A percentile compares a stretch with the other conserved stretches of the same genome.
These are phyloP conservation scores for Cheilosia grossa DNA, from an alignment of 2,888 invertebrate genomes.

Conservation along the genomic window DNA sequence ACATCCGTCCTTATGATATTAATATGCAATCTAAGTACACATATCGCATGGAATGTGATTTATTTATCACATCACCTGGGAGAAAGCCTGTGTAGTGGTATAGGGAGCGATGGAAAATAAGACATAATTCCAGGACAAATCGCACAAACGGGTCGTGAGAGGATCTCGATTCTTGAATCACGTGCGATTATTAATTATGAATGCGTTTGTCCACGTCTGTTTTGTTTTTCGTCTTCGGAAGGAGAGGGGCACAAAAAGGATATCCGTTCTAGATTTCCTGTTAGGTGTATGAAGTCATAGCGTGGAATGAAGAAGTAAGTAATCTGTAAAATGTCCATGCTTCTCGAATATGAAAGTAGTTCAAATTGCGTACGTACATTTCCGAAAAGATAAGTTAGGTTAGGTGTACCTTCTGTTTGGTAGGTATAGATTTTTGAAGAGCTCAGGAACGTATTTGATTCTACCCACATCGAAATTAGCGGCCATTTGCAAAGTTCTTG, in stretches of 20 bases:
- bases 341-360: too few relatives aligned
- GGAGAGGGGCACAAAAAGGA: conserved; percentile 57
- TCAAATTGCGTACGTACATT: too few relatives aligned
- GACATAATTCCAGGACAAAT: conserved; percentile 74
- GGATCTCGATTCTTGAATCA: conserved; percentile 45
- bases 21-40: conserved; percentile 70
- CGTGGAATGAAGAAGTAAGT: neutral
- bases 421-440: too few relatives aligned
- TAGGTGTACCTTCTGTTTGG: too few relatives aligned
- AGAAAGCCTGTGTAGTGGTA: conserved; percentile 22
- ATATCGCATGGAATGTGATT: conserved; percentile 74
- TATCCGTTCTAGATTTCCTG: conserved; percentile 65
- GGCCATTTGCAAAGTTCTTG: too few relatives aligned
- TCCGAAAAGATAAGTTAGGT: too few relatives aligned
- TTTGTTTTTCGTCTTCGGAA: conserved; percentile 8
- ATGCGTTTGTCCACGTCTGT: conserved; percentile 33
- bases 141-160: conserved; percentile 62
- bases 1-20: conserved; percentile 72
- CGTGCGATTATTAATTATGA: conserved; percentile 72
- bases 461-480: too few relatives aligned
- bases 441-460: too few relatives aligned
- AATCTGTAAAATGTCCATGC: neutral
- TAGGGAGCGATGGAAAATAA: conserved; percentile 56
- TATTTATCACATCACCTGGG: conserved; percentile 74
- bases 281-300: conserved; percentile 7